Evolutionary conservation across 2,888 invertebrate species (phyloP), one percentile per base, ranked within the genome.

Genomic region (Leptinotarsa peninsularis): DNA sequence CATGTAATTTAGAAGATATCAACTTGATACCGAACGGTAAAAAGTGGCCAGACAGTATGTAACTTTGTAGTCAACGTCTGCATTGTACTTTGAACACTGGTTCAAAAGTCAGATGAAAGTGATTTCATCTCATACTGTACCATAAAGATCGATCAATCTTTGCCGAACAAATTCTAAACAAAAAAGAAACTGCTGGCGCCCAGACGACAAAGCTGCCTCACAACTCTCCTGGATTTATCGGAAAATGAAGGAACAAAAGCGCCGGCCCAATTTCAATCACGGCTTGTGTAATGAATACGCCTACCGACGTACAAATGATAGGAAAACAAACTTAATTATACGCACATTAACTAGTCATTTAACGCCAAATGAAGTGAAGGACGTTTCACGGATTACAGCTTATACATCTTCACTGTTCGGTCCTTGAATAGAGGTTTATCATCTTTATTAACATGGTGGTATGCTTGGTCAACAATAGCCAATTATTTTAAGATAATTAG

Each of bases 291-390:
- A 80, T 80, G 78, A 80, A 78, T 78, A 80, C 77, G 78, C 60
- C 76, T 78, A 78, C 78, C 76, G 78, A 78, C 76, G 75, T 78
- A 75, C 71, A 52, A 77, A 72, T 78, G 74, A 76, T 77, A 76
- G 75, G 75, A 77, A 80, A 78, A 80, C 80, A 80, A 78, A 78
- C 80, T 80, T 80, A 76, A 80, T 80, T 80, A 78, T 76, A 76
- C 71, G 67, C 73, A 72, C 74, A 76, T 80, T 75, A 79, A 76
- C 76, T 52, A 79, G 76, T 76, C 72, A 66, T 72, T 74, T 74
- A 70, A 43, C 71, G 71, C 60, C 54, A 60, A 74, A 43, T 56
- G 67, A 15, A 33, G n/a, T 63, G 43, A 63, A n/a, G 63, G 63
- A 43, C 27, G 5, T 33, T 43, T n/a, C 63, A 63, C 33, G n/a